These are phyloP conservation scores for Ceyx cyanopectus DNA, from an alignment of 2,113 vertebrate species.

Conservation along the genomic window DNA sequence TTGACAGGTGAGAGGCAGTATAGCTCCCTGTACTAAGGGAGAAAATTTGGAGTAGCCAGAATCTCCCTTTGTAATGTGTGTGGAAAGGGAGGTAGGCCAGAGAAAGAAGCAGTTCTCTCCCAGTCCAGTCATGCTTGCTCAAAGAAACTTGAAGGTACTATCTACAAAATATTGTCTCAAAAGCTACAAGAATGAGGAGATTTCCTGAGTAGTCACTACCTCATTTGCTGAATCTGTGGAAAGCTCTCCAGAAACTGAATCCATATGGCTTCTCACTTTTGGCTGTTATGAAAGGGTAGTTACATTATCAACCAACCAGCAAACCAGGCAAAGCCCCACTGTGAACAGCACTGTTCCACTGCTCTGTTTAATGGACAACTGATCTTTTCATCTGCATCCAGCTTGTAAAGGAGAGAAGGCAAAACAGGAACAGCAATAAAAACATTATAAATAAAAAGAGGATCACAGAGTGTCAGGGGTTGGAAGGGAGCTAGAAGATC, in stretches of 20 bases:
- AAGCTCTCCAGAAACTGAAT: slow-evolving; percentile 15
- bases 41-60: background rate
- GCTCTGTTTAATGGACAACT: background rate
- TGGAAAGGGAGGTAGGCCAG: slow-evolving; percentile 20
- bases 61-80: background rate
- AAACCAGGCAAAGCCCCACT: background rate
- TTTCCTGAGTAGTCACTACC: background rate
- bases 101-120: background rate
- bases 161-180: slow-evolving; percentile 30
- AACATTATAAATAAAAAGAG: background rate
- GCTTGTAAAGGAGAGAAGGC: background rate
- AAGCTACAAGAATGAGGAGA: slow-evolving; percentile 8
- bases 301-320: slow-evolving; percentile 21
- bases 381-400: background rate
- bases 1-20: slow-evolving; percentile 41
- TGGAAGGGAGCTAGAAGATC: no score
- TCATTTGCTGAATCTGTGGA: slow-evolving; percentile 5
- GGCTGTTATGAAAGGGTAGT: background rate
- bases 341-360: background rate
- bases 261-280: background rate
- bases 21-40: background rate
- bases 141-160: slow-evolving; percentile 11
- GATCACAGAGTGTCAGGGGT: no score
- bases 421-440: background rate
- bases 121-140: background rate